Conservation (phyloP, 1,140 invertebrate genomes). For the Diuraphis noxia region DNA sequence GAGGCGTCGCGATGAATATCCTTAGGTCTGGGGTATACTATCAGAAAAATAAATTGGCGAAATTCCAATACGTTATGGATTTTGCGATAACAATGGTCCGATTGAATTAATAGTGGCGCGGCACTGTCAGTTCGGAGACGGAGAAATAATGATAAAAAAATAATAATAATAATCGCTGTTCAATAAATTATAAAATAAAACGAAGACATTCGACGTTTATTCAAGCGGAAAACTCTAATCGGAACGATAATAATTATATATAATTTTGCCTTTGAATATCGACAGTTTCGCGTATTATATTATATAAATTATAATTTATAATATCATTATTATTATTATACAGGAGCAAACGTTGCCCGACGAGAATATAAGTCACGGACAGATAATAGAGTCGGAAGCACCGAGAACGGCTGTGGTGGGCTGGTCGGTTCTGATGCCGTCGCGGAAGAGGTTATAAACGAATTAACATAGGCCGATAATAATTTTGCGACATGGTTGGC, state of each 20-base stretch:
- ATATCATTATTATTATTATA: background rate
- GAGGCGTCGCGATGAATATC: background rate
- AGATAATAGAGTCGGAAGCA: background rate
- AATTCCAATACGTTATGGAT: constrained; percentile 29
- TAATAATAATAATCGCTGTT: background rate
- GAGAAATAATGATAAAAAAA: background rate
- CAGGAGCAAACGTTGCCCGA: background rate
- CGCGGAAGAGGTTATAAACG: constrained; percentile 17
- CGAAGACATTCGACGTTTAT: background rate
- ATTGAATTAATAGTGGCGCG: constrained; percentile 6
- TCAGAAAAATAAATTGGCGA: constrained; percentile 24
- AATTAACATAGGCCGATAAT: constrained; percentile 19
- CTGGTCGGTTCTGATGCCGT: background rate
- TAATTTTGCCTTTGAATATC: background rate
- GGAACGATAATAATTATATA: background rate
- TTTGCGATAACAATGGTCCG: background rate
- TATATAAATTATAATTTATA: background rate
- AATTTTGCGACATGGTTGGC: background rate
- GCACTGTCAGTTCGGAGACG: background rate
- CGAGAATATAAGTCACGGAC: background rate
- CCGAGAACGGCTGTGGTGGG: background rate
- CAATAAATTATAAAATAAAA: background rate
- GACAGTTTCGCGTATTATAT: background rate
- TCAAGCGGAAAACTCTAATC: background rate
- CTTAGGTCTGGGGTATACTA: background rate